These are phyloP conservation scores for Tethya wilhelma DNA, from an alignment of 37 sponge, comb jelly and placozoan species.

Conservation along the genomic window DNA sequence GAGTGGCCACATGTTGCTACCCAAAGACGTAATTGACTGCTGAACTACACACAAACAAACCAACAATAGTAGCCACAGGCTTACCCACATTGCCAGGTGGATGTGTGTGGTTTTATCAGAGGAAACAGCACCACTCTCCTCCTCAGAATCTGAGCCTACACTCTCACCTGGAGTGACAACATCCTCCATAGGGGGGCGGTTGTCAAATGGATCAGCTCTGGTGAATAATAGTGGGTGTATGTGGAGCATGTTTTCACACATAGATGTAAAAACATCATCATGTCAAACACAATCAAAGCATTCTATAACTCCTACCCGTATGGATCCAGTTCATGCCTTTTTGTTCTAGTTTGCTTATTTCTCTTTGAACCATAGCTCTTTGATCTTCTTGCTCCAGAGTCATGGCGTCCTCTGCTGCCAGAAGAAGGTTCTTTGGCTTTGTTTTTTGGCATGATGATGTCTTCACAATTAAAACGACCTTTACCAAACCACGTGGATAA, in stretches of 20 bases:
- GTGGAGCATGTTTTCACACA: no score
- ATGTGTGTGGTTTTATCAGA: neutral
- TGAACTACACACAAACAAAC: no score
- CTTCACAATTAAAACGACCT: no score
- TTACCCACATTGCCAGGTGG: constrained; percentile 49
- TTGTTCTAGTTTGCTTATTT: neutral
- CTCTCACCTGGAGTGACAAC: neutral
- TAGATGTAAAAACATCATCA: neutral
- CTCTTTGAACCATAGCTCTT: no score
- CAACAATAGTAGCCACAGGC: neutral
- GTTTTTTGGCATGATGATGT: no score
- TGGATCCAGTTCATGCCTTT: neutral
- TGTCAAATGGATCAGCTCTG: neutral
- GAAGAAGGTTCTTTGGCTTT: no score
- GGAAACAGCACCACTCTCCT: neutral
- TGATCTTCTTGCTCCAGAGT: neutral
- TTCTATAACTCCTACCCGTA: neutral
- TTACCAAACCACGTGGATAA: no score
- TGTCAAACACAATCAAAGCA: neutral
- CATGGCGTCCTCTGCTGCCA: no score
- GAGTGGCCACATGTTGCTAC: no score
- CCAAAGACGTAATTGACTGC: no score
- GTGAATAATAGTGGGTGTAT: no score
- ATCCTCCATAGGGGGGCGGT: neutral
- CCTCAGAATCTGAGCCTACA: neutral